Evolutionary conservation across 2,888 invertebrate species (phyloP).

Genomic region (Pachliopta kotzebuea): DNA sequence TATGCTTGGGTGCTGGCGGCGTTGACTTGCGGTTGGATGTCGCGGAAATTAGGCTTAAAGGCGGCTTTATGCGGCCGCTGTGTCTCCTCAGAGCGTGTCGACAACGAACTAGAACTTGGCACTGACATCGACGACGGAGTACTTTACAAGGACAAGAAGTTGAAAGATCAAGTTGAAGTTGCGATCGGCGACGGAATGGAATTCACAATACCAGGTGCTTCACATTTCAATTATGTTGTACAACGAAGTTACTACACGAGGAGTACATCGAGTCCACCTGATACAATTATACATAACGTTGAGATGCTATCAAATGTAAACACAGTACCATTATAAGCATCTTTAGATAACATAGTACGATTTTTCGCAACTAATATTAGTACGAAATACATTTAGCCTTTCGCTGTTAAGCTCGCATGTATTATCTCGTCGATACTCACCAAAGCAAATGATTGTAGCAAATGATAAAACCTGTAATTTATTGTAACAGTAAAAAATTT

Average conservation of each 20-base stretch:
- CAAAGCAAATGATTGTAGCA: no score
- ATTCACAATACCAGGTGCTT: conserved; percentile 92
- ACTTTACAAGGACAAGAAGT: conserved; percentile 92
- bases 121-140: conserved; percentile 90
- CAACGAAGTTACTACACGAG: background rate
- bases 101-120: conserved; percentile 83
- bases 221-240: background rate
- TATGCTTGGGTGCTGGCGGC: conserved; percentile 73
- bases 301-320: no score
- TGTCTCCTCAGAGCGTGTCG: conserved; percentile 84
- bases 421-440: no score
- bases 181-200: conserved; percentile 96
- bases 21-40: conserved; percentile 53
- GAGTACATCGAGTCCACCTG: no score
- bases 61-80: conserved; percentile 82
- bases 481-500: no score
- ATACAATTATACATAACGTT: no score
- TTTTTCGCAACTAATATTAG: no score
- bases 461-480: no score
- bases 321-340: no score
- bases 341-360: no score
- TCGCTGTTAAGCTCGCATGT: no score
- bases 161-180: conserved; percentile 93
- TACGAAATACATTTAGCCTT: no score
- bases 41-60: conserved; percentile 75